These are phyloP conservation scores for Drosophila lini DNA, from an alignment of 1,140 invertebrate genomes.

Conservation along the genomic window DNA sequence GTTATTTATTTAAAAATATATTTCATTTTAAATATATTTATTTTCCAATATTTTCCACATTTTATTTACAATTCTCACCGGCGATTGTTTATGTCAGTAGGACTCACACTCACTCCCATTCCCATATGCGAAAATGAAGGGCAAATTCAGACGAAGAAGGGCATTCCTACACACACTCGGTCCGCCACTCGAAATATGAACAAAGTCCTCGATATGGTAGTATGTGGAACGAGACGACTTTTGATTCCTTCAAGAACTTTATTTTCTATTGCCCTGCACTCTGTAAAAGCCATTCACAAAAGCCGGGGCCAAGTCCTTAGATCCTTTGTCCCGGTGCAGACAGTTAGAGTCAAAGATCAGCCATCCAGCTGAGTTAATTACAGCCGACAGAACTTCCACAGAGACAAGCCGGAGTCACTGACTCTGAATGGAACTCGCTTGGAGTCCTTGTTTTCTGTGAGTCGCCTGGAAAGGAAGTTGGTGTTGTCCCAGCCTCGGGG, in stretches of 20 bases:
- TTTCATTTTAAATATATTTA: not conserved
- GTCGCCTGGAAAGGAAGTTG: constrained; percentile 44
- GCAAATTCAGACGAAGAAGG: constrained; percentile 32
- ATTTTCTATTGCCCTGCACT: constrained; percentile 31
- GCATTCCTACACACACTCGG: constrained; percentile 55
- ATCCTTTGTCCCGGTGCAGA: constrained; percentile 72
- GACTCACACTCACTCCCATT: not conserved
- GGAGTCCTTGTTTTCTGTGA: constrained; percentile 12
- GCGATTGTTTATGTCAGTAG: not conserved
- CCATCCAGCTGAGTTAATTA: constrained; percentile 82
- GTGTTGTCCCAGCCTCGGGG: constrained; percentile 56
- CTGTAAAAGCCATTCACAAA: constrained; percentile 58
- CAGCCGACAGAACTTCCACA: constrained; percentile 64
- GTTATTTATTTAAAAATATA: too few relatives aligned
- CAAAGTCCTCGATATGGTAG: constrained; percentile 34
- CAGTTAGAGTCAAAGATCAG: constrained; percentile 81
- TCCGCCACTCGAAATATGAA: constrained; percentile 53
- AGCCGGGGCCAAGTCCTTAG: constrained; percentile 36
- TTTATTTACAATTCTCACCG: not conserved
- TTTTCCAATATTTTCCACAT: not conserved
- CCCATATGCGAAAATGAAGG: constrained; percentile 28
- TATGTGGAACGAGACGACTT: constrained; percentile 58
- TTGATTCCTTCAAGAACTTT: constrained; percentile 76
- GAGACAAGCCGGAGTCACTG: constrained; percentile 48
- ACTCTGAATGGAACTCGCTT: constrained; percentile 46